These are phyloP conservation scores for Monodelphis domestica DNA, from an alignment of 2,797 vertebrate genomes.

Conservation along the genomic window DNA sequence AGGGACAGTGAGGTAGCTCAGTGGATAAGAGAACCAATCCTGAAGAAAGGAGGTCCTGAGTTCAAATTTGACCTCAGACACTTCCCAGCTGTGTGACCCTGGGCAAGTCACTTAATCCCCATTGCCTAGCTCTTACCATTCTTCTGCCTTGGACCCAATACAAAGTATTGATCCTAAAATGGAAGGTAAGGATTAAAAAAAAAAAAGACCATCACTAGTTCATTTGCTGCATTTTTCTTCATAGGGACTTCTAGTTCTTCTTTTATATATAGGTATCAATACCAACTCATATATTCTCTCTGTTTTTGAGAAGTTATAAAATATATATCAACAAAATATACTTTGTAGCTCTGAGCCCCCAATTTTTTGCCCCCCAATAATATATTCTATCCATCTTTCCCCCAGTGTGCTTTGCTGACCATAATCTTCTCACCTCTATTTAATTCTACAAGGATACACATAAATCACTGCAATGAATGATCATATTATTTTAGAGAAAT, in stretches of 20 bases:
- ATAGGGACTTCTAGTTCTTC: neutral
- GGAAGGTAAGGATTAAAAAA: too few relatives aligned
- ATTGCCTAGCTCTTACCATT: too few relatives aligned
- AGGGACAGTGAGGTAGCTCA: too few relatives aligned
- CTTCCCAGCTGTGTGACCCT: too few relatives aligned
- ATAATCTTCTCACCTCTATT: neutral
- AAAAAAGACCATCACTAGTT: neutral
- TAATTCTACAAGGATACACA: neutral
- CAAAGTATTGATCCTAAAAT: too few relatives aligned
- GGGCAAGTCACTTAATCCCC: too few relatives aligned
- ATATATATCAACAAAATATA: neutral
- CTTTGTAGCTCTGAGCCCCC: neutral
- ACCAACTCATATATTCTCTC: neutral
- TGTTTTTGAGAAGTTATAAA: neutral
- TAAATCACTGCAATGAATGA: neutral
- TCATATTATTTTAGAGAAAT: neutral
- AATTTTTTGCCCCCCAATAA: neutral
- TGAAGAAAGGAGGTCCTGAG: too few relatives aligned
- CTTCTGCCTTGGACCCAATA: too few relatives aligned
- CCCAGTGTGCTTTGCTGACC: neutral
- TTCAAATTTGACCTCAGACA: too few relatives aligned
- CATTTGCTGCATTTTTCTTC: neutral
- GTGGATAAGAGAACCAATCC: too few relatives aligned
- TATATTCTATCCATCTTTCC: neutral
- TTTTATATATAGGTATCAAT: neutral